These are phyloP conservation scores for Galeruca laticollis DNA, from an alignment of 2,888 invertebrate species.

Conservation along the genomic window DNA sequence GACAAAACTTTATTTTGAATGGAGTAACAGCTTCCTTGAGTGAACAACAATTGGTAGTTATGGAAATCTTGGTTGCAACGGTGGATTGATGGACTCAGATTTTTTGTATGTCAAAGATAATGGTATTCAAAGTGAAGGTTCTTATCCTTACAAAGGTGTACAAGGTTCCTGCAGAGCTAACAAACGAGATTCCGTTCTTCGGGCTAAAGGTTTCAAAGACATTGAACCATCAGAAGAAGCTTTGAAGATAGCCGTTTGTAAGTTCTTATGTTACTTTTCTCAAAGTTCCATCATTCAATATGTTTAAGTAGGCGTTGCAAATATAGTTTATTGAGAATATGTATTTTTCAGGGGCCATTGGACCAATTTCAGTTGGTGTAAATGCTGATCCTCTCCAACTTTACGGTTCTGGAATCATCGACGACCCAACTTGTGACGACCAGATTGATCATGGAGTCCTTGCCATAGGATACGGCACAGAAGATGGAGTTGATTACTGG, in stretches of 20 bases:
- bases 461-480: too few species aligned
- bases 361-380: conserved; percentile 32
- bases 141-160: conserved; percentile 67
- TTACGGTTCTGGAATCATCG: too few species aligned
- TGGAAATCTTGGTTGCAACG: conserved; percentile 68
- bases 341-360: conserved; percentile 29
- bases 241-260: conserved; percentile 18
- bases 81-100: conserved; percentile 68
- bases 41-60: conserved; percentile 68
- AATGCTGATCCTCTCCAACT: conserved; percentile 30
- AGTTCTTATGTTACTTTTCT: background rate
- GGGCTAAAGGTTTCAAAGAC: conserved; percentile 3
- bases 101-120: too few species aligned
- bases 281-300: too few species aligned
- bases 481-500: too few species aligned
- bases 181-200: background rate
- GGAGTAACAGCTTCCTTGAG: too few species aligned
- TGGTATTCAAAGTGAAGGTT: conserved; percentile 68
- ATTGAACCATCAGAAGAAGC: background rate
- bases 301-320: too few species aligned
- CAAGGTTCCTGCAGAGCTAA: conserved; percentile 38
- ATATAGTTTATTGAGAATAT: too few species aligned
- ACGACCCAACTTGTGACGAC: too few species aligned
- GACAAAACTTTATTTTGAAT: conserved; percentile 67
- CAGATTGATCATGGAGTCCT: too few species aligned